Evolutionary conservation across 2,888 invertebrate species (phyloP).

Genomic region (Eristalis pertinax): DNA sequence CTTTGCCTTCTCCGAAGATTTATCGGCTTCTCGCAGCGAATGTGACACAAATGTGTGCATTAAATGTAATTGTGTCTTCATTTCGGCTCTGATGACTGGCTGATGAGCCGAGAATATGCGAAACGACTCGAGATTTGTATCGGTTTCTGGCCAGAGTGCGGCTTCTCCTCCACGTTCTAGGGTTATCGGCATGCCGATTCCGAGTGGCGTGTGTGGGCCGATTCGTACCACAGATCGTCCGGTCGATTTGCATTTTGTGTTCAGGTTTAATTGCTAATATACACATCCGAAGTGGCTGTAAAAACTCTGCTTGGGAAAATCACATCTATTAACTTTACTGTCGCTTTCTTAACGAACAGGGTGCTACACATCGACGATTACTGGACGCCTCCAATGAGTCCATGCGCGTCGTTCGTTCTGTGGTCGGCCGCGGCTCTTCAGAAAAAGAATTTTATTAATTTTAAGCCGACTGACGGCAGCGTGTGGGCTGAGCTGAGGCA

Average conservation of each 20-base stretch:
- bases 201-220: background rate
- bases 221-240: background rate
- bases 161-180: background rate
- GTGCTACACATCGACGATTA: background rate
- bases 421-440: background rate
- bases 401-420: background rate
- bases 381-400: background rate
- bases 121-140: conserved; percentile 19
- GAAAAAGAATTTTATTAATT: background rate
- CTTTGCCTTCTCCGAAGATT: conserved; percentile 26
- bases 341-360: conserved; percentile 5
- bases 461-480: background rate
- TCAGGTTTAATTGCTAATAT: conserved; percentile 11
- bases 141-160: background rate
- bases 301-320: conserved; percentile 2
- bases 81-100: conserved; percentile 21
- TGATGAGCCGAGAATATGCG: conserved; percentile 16
- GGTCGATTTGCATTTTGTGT: conserved; percentile 1
- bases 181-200: background rate
- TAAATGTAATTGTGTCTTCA: conserved; percentile 67
- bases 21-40: conserved; percentile 32
- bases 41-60: conserved; percentile 67
- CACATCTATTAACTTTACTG: conserved; percentile 16
- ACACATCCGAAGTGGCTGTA: conserved; percentile 7
- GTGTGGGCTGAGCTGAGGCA: background rate